Base-by-base conservation (phyloP, 2,888 invertebrate species). In the Dolichomitus sp. region DNA sequence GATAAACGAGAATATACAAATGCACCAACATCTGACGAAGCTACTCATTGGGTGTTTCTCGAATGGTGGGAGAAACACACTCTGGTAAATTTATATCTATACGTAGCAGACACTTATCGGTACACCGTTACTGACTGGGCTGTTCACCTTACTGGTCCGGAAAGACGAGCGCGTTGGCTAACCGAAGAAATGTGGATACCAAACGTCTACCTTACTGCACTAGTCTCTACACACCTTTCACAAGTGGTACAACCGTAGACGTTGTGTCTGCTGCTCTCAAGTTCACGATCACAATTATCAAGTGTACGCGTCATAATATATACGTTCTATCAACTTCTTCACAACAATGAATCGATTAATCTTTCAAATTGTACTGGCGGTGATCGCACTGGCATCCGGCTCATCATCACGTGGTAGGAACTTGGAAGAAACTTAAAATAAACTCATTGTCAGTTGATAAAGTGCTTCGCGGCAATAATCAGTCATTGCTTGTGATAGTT, bases 371-470 rank as follows among this genome's bases (percentile, higher is more conserved):
- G 1, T 59, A 6, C n/a, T 59, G 7, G 59, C 59, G 12, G 12
- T 23, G 4, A 11, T 12, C 11, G 19, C 59, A 7, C 33, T 59
- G 7, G 59, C 17, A 5, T 37, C 17, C n/a, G 14, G 27, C 11
- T 14, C 57, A 17, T 12, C 12, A 30, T 59, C 57, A 11, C 59
- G n/a, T 33, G 59, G 59, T 59, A 59, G 17, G 59, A 37, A 9
- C 9, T 37, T 9, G 7, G 9, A 9, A 9, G 37, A 9, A 17
- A 33, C 30, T n/a, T 4, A 37, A 59, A 30, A 33, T 17, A 7
- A 30, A 37, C 5, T 2, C 4, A 59, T 54, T 27, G 1, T 37
- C 17, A 33, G 23, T 23, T 12, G 23, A 4, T 48, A 3, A 48
- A 5, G 6, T 48, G 17, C 5, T 7, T 48, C 17, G 5, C 0